These are phyloP conservation scores for Dromiciops gliroides DNA, from an alignment of 2,113 vertebrate species.

Conservation along the genomic window DNA sequence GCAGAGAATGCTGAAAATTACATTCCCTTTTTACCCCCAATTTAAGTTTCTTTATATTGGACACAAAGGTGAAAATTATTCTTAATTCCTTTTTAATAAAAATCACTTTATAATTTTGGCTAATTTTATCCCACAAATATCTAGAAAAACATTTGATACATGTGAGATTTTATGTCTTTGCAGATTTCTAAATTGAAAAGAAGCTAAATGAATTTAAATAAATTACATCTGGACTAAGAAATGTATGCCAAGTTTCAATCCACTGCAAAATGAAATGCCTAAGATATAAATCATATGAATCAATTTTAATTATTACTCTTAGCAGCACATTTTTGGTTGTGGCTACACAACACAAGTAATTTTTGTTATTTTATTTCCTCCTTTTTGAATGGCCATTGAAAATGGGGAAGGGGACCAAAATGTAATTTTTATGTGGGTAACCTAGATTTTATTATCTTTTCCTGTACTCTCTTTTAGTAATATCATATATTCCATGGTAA, in stretches of 20 bases:
- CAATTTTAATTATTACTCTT: constrained; percentile 45
- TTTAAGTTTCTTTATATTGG: neutral
- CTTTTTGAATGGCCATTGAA: constrained; percentile 35
- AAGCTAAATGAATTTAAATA: constrained; percentile 63
- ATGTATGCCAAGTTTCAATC: constrained; percentile 44
- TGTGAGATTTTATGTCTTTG: constrained; percentile 54
- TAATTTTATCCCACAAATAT: constrained; percentile 62
- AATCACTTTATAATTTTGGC: constrained; percentile 47
- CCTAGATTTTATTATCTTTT: neutral
- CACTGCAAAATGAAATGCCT: constrained; percentile 32
- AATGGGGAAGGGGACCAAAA: neutral
- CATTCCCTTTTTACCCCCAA: neutral
- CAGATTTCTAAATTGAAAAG: constrained; percentile 63
- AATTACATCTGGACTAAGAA: constrained; percentile 59
- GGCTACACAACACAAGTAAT: constrained; percentile 17
- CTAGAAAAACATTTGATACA: constrained; percentile 40
- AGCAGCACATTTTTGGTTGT: constrained; percentile 36
- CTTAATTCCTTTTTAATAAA: constrained; percentile 20
- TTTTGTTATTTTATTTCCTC: constrained; percentile 44
- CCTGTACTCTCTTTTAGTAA: neutral
- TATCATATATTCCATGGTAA: neutral
- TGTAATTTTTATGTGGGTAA: neutral
- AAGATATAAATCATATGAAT: constrained; percentile 24
- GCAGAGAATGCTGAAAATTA: neutral
- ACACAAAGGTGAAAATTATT: constrained; percentile 9